These are phyloP conservation scores for Lathronympha strigana DNA, from an alignment of 2,888 invertebrate genomes.

Conservation along the genomic window DNA sequence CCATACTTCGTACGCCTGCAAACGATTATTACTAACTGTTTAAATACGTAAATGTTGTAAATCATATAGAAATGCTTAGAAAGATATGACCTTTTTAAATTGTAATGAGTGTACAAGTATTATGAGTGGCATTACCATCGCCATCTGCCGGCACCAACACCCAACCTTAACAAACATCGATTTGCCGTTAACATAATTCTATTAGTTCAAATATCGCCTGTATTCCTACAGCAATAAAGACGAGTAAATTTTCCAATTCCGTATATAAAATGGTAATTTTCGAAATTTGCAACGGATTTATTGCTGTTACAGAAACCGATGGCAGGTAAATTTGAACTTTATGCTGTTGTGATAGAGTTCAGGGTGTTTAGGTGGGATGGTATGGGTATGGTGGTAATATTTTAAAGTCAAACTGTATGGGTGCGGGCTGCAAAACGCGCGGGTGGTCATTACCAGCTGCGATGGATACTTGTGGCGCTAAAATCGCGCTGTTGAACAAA, in stretches of 20 bases:
- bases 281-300: background rate
- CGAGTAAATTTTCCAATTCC: background rate
- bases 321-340: slow-evolving; percentile 50
- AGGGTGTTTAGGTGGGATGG: slow-evolving; percentile 2
- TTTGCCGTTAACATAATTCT: slow-evolving; percentile 40
- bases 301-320: background rate
- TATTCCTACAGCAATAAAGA: background rate
- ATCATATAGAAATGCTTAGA: background rate
- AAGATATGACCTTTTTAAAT: slow-evolving; percentile 17
- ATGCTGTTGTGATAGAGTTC: fast-evolving
- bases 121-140: slow-evolving; percentile 63
- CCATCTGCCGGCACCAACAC: slow-evolving; percentile 70
- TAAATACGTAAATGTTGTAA: background rate
- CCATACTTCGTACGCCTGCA: slow-evolving; percentile 58
- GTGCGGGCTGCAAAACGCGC: slow-evolving; percentile 59
- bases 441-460: slow-evolving; percentile 77
- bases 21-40: slow-evolving; percentile 54
- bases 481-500: slow-evolving; percentile 56
- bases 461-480: slow-evolving; percentile 61
- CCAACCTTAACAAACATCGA: slow-evolving; percentile 42
- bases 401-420: slow-evolving; percentile 64
- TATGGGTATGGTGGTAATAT: slow-evolving; percentile 47
- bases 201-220: slow-evolving; percentile 11
- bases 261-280: slow-evolving; percentile 9
- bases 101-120: slow-evolving; percentile 49